A percentile compares a stretch with the other conserved stretches of the same genome.
phyloP scores from a whole-genome alignment of 2,888 invertebrate genomes.

The Acanthacorydalis orientalis region DNA sequence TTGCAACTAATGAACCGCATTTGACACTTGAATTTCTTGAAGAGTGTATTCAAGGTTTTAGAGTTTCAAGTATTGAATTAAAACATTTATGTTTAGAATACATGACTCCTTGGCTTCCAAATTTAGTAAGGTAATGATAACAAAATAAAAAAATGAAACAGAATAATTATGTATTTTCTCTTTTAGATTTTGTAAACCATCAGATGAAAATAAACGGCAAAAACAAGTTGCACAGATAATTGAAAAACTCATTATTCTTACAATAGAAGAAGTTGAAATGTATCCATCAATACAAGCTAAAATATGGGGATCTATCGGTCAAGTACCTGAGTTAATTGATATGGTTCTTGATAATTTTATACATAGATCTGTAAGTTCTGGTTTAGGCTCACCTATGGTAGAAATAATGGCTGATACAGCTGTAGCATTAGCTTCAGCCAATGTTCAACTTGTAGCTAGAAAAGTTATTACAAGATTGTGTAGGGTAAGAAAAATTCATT shows the following conservation, averaged over 20 bases:
- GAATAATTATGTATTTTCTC: slow-evolving; percentile 1
- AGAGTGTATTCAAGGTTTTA: slow-evolving; percentile 90
- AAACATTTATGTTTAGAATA: slow-evolving; percentile 97
- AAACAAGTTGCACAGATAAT: slow-evolving; percentile 85
- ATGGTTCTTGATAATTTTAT: slow-evolving; percentile 95
- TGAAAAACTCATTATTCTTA: slow-evolving; percentile 88
- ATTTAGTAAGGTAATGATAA: slow-evolving; percentile 55
- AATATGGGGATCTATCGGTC: slow-evolving; percentile 95
- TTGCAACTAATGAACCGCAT: slow-evolving; percentile 92
- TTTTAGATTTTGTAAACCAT: slow-evolving; percentile 75
- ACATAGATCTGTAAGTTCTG: slow-evolving; percentile 76
- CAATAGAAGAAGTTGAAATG: slow-evolving; percentile 97
- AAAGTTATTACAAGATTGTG: slow-evolving; percentile 88
- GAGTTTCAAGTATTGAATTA: slow-evolving; percentile 85
- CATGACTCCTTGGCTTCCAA: slow-evolving; percentile 97
- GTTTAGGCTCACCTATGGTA: slow-evolving; percentile 86
- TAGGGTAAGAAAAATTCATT: slow-evolving; percentile 38
- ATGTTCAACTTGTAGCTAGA: slow-evolving; percentile 88
- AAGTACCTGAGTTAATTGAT: slow-evolving; percentile 87
- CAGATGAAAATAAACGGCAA: slow-evolving; percentile 78
- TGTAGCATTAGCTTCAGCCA: slow-evolving; percentile 90
- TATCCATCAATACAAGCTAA: slow-evolving; percentile 99
- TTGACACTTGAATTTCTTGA: slow-evolving; percentile 91
- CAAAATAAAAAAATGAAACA: slow-evolving; percentile 2
- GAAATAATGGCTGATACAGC: slow-evolving; percentile 98